A percentile compares a stretch with the other conserved stretches of the same genome.
Conservation (phyloP, 2,888 invertebrate genomes). For the Synergus gifuensis region DNA sequence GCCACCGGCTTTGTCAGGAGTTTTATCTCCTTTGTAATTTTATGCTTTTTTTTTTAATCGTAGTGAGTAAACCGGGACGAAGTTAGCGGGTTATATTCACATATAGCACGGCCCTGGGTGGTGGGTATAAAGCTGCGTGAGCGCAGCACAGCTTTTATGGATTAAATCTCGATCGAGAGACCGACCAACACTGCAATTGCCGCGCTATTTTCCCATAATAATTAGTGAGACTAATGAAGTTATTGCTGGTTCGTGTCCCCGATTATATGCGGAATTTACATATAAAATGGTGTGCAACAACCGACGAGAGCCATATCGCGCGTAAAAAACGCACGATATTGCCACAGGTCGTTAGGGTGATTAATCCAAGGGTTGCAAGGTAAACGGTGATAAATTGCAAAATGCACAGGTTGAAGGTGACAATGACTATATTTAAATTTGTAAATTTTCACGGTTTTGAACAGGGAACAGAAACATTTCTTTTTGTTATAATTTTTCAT, state of each 20-base stretch:
- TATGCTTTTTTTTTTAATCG: neutral
- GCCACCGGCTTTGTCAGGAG: neutral
- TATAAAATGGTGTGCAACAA: constrained; percentile 66
- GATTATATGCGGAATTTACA: constrained; percentile 69
- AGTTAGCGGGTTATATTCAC: neutral
- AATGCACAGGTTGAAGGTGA: neutral
- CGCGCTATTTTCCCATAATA: constrained; percentile 67
- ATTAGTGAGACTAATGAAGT: constrained; percentile 71
- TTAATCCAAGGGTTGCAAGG: constrained; percentile 23
- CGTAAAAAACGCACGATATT: constrained; percentile 11
- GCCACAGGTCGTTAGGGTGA: neutral
- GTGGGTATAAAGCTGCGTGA: neutral
- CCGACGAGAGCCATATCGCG: neutral
- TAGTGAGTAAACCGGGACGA: neutral
- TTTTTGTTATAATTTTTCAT: neutral
- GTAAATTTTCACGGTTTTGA: neutral
- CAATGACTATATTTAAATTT: neutral
- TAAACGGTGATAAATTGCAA: neutral
- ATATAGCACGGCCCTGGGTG: no score
- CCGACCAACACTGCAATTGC: constrained; percentile 63
- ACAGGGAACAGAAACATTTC: neutral
- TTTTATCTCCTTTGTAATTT: neutral
- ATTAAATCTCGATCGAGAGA: constrained; percentile 67
- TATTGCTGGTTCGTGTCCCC: constrained; percentile 70
- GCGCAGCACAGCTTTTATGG: constrained; percentile 52